Percentiles rank a stretch among this genome's conserved stretches.
phyloP scores from a whole-genome alignment of 2,113 vertebrate genomes.

The Cynoglossus semilaevis region DNA sequence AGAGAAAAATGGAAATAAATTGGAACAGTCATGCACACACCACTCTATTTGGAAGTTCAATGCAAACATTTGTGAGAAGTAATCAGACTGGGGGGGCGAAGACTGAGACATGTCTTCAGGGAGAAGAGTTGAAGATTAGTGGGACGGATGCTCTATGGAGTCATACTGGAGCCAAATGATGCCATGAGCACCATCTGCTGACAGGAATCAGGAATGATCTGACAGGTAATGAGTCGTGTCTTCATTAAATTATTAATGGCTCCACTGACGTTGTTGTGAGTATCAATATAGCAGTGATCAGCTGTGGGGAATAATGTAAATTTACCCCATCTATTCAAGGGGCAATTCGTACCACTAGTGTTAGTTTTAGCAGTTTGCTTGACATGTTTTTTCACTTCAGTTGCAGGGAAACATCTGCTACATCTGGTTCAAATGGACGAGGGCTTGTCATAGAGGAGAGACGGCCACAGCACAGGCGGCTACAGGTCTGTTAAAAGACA shows the following conservation, averaged over 20 bases:
- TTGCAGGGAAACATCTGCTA: conserved; percentile 60
- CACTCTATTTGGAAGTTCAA: conserved; percentile 3
- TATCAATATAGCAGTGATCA: conserved; percentile 50
- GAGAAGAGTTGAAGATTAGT: too few species aligned
- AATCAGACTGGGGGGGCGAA: conserved; percentile 1
- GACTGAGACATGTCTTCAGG: too few species aligned
- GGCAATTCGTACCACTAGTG: conserved; percentile 54
- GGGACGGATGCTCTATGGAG: too few species aligned
- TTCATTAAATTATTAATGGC: conserved; percentile 22
- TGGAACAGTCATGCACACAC: conserved; percentile 3
- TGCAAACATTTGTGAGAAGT: background rate
- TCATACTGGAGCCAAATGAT: too few species aligned
- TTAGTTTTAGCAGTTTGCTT: conserved; percentile 61
- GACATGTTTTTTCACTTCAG: conserved; percentile 57
- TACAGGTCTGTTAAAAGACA: conserved; percentile 35
- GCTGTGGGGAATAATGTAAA: conserved; percentile 49
- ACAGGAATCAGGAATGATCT: conserved; percentile 34
- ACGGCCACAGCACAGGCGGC: conserved; percentile 49
- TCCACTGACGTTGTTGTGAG: conserved; percentile 26
- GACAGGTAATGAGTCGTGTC: conserved; percentile 28
- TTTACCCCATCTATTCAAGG: conserved; percentile 33
- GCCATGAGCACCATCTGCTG: conserved; percentile 18
- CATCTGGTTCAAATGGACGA: conserved; percentile 63
- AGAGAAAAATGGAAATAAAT: conserved; percentile 22
- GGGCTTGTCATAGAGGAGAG: conserved; percentile 37